These are phyloP conservation scores for Mus minutoides DNA, from an alignment of 2,797 vertebrate genomes.

Conservation along the genomic window DNA sequence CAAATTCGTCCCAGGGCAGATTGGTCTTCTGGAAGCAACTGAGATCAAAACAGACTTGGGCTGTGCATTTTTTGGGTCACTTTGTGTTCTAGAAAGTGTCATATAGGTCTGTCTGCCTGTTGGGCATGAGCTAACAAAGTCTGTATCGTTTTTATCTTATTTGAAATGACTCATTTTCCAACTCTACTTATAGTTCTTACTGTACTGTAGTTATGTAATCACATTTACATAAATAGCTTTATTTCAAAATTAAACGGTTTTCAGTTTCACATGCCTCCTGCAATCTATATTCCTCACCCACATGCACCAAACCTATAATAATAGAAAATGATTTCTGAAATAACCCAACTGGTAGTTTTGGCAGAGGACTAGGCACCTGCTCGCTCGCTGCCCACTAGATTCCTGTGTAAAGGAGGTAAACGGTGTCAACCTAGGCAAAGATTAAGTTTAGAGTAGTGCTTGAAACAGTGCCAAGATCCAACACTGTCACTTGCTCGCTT, in stretches of 20 bases:
- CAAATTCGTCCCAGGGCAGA: not conserved
- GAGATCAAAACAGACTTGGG: not conserved
- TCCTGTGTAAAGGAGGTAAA: not conserved
- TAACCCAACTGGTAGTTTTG: not conserved
- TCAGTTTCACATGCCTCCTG: not conserved
- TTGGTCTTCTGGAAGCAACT: not conserved
- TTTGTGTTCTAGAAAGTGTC: constrained; percentile 30
- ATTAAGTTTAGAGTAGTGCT: not conserved
- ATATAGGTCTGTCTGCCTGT: not conserved
- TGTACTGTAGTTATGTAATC: constrained; percentile 2
- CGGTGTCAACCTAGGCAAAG: not conserved
- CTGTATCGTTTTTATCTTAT: not conserved
- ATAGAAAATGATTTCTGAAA: not conserved
- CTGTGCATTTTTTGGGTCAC: not conserved
- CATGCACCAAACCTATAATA: not conserved
- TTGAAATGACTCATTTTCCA: not conserved
- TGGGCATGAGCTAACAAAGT: constrained; percentile 3
- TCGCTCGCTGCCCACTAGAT: not conserved
- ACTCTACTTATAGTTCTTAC: not conserved
- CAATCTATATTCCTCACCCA: not conserved
- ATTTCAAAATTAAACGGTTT: constrained; percentile 45
- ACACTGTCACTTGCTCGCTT: not conserved
- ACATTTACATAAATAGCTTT: constrained; percentile 32
- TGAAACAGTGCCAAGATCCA: not conserved
- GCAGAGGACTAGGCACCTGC: not conserved